Percentiles rank a stretch among this genome's conserved stretches.
Conservation (phyloP, 2,888 invertebrate species). For the Drosophila conformis region DNA sequence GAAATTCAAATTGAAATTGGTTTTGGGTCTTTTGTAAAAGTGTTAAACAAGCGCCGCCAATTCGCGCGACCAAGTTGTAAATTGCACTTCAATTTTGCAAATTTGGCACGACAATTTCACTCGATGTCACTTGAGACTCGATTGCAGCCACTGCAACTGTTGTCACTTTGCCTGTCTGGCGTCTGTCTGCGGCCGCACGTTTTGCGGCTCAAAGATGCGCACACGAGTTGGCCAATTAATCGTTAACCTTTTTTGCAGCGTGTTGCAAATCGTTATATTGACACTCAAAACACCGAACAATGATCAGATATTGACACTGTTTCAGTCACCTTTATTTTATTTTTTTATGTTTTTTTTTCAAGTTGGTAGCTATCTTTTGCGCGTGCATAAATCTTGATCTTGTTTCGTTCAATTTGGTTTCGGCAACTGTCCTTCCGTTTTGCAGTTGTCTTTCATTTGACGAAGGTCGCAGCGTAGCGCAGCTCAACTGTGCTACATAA, state of each 20-base stretch:
- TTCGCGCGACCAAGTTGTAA: constrained; percentile 51
- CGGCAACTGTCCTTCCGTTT: constrained; percentile 44
- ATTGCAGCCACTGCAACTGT: constrained; percentile 25
- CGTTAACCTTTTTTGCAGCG: constrained; percentile 41
- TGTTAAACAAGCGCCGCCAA: constrained; percentile 63
- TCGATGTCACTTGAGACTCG: constrained; percentile 21
- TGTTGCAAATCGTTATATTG: constrained; percentile 24
- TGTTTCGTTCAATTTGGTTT: constrained; percentile 43
- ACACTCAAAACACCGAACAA: constrained; percentile 25
- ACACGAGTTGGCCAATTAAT: constrained; percentile 56
- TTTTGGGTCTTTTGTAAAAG: constrained; percentile 26
- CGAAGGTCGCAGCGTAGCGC: constrained; percentile 26
- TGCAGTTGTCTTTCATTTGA: constrained; percentile 23
- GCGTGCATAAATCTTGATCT: constrained; percentile 46
- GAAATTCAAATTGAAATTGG: constrained; percentile 39
- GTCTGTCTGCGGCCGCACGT: constrained; percentile 30
- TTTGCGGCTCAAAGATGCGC: constrained; percentile 42
- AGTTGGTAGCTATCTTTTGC: constrained; percentile 13
- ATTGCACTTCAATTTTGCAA: constrained; percentile 56
- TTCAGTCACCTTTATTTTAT: constrained; percentile 1
- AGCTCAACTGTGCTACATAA: constrained; percentile 20
- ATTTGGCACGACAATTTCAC: constrained; percentile 60
- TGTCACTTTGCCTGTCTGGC: constrained; percentile 1
- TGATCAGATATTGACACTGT: constrained; percentile 37
- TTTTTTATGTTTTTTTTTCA: constrained; percentile 3